Conservation (phyloP, 2,113 vertebrate genomes). For the Mastomys natalensis region DNA sequence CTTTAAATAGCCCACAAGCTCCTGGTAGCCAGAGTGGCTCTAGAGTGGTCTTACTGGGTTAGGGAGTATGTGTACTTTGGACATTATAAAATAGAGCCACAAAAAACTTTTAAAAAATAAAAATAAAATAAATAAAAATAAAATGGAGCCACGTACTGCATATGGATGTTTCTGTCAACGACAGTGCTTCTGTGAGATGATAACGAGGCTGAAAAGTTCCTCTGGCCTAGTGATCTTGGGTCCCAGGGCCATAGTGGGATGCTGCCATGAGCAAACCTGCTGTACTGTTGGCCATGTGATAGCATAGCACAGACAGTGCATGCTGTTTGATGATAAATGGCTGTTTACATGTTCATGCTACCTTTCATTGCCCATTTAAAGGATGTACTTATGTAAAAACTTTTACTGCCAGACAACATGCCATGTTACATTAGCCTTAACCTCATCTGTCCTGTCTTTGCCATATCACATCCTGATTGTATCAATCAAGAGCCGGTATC, state of each 20-base stretch:
- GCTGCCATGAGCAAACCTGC: background rate
- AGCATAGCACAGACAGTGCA: background rate
- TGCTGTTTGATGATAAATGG: background rate
- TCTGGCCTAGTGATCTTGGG: background rate
- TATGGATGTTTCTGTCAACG: background rate
- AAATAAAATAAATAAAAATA: background rate
- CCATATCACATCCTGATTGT: background rate
- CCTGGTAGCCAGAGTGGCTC: background rate
- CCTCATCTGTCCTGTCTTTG: background rate
- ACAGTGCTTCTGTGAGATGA: background rate
- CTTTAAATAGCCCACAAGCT: background rate
- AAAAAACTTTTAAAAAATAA: too few species aligned
- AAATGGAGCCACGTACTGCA: background rate
- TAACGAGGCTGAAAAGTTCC: background rate
- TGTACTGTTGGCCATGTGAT: background rate
- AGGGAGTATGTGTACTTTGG: background rate
- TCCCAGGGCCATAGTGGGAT: background rate
- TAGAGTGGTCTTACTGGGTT: background rate
- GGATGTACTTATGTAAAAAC: background rate
- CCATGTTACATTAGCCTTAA: background rate
- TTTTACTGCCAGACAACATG: background rate
- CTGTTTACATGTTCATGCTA: background rate
- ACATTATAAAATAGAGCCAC: background rate
- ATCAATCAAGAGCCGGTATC: background rate
- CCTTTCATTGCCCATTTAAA: background rate